Evolutionary conservation across 1,140 invertebrate genomes (phyloP).

Genomic region (Andrena cerasifolii): DNA sequence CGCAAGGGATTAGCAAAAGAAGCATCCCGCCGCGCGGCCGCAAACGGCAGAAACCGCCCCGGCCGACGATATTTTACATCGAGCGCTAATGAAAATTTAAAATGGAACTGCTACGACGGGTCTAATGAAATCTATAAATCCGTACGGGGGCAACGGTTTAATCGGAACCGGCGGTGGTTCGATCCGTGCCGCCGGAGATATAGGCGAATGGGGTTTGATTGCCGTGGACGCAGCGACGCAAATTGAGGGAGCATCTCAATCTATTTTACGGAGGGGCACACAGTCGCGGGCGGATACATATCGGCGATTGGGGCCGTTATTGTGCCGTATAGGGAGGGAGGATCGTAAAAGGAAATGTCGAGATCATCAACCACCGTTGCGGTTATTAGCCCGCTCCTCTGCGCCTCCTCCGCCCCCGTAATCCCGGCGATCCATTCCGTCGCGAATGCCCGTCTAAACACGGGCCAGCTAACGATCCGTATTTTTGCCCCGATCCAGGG

Average conservation of each 20-base stretch:
- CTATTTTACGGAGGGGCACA: not conserved
- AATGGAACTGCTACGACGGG: slow-evolving; percentile 11
- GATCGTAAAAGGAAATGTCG: not conserved
- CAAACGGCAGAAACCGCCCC: no score
- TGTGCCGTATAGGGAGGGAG: not conserved
- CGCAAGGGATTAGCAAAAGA: no score
- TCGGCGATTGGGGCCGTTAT: slow-evolving; percentile 16
- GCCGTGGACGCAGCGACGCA: not conserved
- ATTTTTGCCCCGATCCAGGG: not conserved
- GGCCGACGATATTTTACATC: not conserved
- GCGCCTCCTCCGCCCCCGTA: no score
- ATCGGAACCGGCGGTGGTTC: slow-evolving; percentile 24
- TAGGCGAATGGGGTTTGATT: slow-evolving; percentile 26
- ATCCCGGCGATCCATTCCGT: not conserved
- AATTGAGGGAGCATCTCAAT: slow-evolving; percentile 19
- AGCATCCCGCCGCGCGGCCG: no score
- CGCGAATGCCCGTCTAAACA: not conserved
- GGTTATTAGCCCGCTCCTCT: slow-evolving; percentile 18
- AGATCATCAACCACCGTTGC: not conserved
- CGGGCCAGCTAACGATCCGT: not conserved
- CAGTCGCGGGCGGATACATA: not conserved
- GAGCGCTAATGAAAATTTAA: slow-evolving; percentile 41
- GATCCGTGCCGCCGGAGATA: slow-evolving; percentile 4
- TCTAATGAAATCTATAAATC: slow-evolving; percentile 48
- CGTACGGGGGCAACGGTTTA: slow-evolving; percentile 21